Conservation (phyloP, 2,113 vertebrate genomes). For the Craseonycteris thonglongyai region DNA sequence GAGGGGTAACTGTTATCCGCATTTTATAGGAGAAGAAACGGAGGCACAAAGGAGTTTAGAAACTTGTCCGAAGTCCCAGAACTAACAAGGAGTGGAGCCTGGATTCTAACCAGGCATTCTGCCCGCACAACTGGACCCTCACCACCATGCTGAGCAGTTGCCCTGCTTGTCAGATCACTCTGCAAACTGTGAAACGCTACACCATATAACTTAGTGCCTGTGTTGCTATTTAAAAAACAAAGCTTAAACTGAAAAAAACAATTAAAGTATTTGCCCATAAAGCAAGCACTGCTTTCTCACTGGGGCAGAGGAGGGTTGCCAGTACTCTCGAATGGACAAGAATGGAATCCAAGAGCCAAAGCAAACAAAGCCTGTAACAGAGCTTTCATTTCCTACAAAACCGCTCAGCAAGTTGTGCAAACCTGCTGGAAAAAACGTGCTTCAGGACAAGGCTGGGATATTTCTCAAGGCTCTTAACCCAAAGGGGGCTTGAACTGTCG, state of each 20-base stretch:
- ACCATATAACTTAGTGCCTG: background rate
- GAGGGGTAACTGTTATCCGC: background rate
- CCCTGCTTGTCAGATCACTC: background rate
- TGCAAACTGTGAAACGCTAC: background rate
- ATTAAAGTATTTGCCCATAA: constrained; percentile 7
- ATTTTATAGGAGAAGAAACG: background rate
- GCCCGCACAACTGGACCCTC: background rate
- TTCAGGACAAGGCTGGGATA: constrained; percentile 10
- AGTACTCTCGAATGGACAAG: background rate
- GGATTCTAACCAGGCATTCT: background rate
- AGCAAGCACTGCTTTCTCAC: background rate
- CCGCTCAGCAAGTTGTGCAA: constrained; percentile 34
- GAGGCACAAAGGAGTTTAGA: background rate
- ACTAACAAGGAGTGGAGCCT: background rate
- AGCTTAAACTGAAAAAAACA: constrained; percentile 11
- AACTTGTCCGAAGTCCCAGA: background rate
- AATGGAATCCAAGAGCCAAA: background rate
- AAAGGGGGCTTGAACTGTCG: background rate
- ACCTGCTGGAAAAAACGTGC: constrained; percentile 54
- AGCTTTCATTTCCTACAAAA: constrained; percentile 40
- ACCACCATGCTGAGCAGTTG: background rate
- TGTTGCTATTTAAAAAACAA: background rate
- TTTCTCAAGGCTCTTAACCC: constrained; percentile 42
- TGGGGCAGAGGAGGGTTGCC: background rate
- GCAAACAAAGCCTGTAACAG: background rate